Percentiles rank a stretch among this genome's conserved stretches.
These are phyloP conservation scores for Berghia stephanieae DNA, from an alignment of 1,140 invertebrate genomes.

Conservation along the genomic window DNA sequence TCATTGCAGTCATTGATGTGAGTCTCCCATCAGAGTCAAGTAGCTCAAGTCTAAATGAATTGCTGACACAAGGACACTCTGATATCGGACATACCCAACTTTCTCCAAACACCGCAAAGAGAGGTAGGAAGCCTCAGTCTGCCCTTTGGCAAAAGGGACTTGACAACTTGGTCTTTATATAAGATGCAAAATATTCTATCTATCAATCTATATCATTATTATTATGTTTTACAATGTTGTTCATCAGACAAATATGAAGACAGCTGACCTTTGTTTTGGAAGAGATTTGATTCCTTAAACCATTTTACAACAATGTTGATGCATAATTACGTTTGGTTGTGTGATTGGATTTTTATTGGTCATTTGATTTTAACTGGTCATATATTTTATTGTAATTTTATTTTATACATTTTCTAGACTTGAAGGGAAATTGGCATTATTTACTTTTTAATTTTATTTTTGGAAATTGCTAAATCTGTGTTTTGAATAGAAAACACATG, in stretches of 20 bases:
- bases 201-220: background rate
- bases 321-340: no score
- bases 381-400: background rate
- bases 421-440: background rate
- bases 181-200: background rate
- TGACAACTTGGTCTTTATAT: conserved; percentile 52
- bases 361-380: no score
- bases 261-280: no score
- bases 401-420: background rate
- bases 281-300: no score
- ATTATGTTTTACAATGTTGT: background rate
- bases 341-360: no score
- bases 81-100: conserved; percentile 28
- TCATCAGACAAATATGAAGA: background rate
- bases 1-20: conserved; percentile 32
- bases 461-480: background rate
- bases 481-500: no score
- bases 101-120: conserved; percentile 41
- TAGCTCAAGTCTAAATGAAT: conserved; percentile 37
- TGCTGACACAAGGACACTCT: conserved; percentile 33
- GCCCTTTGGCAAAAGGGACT: conserved; percentile 54
- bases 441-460: background rate
- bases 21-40: conserved; percentile 37
- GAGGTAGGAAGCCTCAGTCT: conserved; percentile 57
- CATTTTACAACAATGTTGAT: no score